Evolutionary conservation across 2,113 vertebrate species (phyloP).

Genomic region (Nothoprocta pentlandii): DNA sequence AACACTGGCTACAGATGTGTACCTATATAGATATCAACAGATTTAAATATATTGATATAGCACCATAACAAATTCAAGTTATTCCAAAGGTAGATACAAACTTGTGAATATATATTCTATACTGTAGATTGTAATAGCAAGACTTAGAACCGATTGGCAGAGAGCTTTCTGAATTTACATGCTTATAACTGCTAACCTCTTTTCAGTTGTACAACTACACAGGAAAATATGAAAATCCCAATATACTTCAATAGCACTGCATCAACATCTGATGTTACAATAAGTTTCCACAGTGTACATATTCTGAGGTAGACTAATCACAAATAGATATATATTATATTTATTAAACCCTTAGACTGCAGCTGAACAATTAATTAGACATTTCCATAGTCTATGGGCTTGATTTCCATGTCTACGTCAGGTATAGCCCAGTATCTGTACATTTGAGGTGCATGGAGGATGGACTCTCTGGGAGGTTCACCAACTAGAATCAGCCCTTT

Average conservation of each 20-base stretch:
- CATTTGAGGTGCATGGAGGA: not conserved
- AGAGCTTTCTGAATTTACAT: conserved; percentile 12
- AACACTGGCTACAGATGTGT: not conserved
- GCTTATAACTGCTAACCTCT: not conserved
- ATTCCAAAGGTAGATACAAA: conserved; percentile 65
- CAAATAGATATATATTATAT: conserved; percentile 1
- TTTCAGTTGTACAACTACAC: conserved; percentile 27
- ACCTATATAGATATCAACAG: not conserved
- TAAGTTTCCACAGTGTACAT: conserved; percentile 41
- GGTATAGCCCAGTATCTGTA: not conserved
- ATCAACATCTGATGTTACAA: conserved; percentile 14
- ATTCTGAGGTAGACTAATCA: conserved; percentile 76
- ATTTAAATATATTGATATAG: conserved; percentile 57
- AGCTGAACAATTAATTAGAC: conserved; percentile 7
- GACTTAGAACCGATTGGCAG: not conserved
- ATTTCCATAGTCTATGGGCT: conserved; percentile 15
- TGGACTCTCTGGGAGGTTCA: not conserved
- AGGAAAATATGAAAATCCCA: conserved; percentile 30
- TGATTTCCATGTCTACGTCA: conserved; percentile 2
- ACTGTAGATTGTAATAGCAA: conserved; percentile 19
- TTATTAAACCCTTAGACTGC: conserved; percentile 30
- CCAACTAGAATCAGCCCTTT: not conserved
- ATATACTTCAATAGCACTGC: not conserved
- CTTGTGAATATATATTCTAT: conserved; percentile 45
- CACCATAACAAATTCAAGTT: conserved; percentile 74